Base-by-base conservation (phyloP, 1,140 invertebrate genomes). In the Mamestra configurata region DNA sequence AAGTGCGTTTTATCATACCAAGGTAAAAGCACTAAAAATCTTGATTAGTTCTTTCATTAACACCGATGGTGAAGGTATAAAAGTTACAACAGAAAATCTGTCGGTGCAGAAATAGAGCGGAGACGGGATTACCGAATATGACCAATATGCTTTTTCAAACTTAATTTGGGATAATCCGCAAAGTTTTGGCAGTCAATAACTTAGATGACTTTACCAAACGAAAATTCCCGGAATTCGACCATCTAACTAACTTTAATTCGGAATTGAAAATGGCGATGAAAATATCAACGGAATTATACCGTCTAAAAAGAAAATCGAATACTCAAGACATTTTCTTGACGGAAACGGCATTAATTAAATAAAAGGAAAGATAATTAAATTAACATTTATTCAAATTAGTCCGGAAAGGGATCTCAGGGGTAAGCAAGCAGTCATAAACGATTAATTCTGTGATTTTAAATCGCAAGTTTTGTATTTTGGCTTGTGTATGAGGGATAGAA, bases 191-290 rank as follows among this genome's bases (percentile, higher is more conserved):
- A 66, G 66, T n/a, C 68, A 51, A 71, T 53, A 53, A 71, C 11
- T 51, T 71, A 70, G 31, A 46, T 70, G 40, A 70, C 46, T 71
- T 71, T 53, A 53, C 31, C 22, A 53, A 71, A 71, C 24, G 68
- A 71, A 18, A 20, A 53, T 0, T 68, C 24, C 27, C 24, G 53
- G n/a, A 71, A 8, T 35, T 71, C n/a, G 24, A 53, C 7, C 27
- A 53, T 35, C 68, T 27, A 18, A 31, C 22, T 27, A 70, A 70
- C 22, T 71, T 71, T 31, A 51, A 49, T 71, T 51, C 49, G 46
- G 10, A 27, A 1, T 71, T 71, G 24, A 35, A 8, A 71, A 71
- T 20, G 46, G 35, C 22, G n/a, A 20, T 20, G 18, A 40, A 43
- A 40, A 66, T 66, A 66, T 66, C n/a, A 20, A 20, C 8, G 35